Percentiles rank a stretch among this genome's conserved stretches.
phyloP scores from a whole-genome alignment of 1,140 invertebrate genomes.

The Ips typographus region DNA sequence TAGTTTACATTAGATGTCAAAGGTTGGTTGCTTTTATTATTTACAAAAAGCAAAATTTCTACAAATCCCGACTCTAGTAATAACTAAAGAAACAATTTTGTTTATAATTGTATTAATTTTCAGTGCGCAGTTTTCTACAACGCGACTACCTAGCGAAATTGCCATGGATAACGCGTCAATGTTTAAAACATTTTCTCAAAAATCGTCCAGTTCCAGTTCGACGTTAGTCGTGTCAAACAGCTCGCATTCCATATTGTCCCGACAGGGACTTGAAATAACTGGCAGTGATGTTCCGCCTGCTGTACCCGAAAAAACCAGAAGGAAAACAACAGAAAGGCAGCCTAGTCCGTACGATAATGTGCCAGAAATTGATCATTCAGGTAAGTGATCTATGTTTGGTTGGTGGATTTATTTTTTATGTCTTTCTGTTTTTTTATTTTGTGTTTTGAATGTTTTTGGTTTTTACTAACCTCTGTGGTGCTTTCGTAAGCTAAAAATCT shows the following conservation, averaged over 20 bases:
- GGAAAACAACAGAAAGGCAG: conserved; percentile 58
- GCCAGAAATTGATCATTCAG: conserved; percentile 51
- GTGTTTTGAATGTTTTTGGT: too few relatives aligned
- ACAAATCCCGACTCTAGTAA: too few relatives aligned
- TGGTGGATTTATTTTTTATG: too few relatives aligned
- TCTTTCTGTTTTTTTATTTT: too few relatives aligned
- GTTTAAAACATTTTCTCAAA: conserved; percentile 24
- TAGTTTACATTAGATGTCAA: too few relatives aligned
- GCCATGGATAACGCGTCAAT: conserved; percentile 20
- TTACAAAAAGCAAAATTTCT: too few relatives aligned
- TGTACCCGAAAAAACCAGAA: conserved; percentile 64
- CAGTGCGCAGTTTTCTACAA: conserved; percentile 31
- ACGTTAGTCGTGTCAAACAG: conserved; percentile 38
- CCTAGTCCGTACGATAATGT: conserved; percentile 78
- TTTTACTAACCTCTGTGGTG: too few relatives aligned
- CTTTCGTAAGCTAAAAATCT: too few relatives aligned
- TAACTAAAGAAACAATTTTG: not conserved
- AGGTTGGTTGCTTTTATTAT: too few relatives aligned
- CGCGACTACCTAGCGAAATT: conserved; percentile 21
- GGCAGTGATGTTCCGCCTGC: conserved; percentile 61
- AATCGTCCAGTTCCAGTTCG: conserved; percentile 40
- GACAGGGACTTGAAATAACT: conserved; percentile 11
- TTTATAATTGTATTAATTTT: conserved; percentile 9
- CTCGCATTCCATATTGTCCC: conserved; percentile 22
- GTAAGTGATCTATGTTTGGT: not conserved